Percentiles rank a stretch among this genome's conserved stretches.
phyloP scores from a whole-genome alignment of 2,888 invertebrate genomes.

The Sarcophaga rosellei region DNA sequence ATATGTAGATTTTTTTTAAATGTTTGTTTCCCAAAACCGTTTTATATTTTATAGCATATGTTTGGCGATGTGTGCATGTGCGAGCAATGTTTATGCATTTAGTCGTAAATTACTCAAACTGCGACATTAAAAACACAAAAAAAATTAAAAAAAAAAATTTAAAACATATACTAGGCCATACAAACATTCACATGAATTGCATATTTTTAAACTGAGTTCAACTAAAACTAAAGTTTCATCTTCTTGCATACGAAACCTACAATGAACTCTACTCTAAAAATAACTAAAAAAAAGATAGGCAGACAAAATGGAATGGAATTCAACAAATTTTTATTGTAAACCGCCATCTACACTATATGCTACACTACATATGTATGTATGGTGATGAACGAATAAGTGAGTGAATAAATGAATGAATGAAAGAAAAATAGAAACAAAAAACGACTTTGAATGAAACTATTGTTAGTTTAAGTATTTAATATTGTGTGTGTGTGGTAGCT shows the following conservation, averaged over 20 bases:
- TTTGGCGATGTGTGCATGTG: neutral
- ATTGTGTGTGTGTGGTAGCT: neutral
- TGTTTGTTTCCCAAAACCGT: constrained; percentile 29
- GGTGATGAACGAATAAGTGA: neutral
- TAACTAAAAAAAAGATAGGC: constrained; percentile 11
- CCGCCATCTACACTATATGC: neutral
- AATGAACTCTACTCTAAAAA: constrained; percentile 13
- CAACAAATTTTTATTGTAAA: constrained; percentile 27
- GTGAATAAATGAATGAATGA: constrained; percentile 6
- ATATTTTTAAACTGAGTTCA: neutral
- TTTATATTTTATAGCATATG: constrained; percentile 34
- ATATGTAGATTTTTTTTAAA: constrained; percentile 1
- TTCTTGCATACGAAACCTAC: constrained; percentile 21
- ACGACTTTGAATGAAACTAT: neutral
- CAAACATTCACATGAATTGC: no score
- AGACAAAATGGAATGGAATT: constrained; percentile 23
- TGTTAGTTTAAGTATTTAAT: constrained; percentile 11
- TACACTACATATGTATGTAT: no score
- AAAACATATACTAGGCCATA: neutral
- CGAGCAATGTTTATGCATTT: constrained; percentile 49
- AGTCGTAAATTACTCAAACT: constrained; percentile 65
- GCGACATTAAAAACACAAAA: constrained; percentile 52
- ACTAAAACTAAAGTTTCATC: constrained; percentile 7
- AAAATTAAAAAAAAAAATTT: neutral
- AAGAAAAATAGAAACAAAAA: neutral